phyloP scores from a whole-genome alignment of 2,113 vertebrate genomes.

The Xiphorhynchus elegans region DNA sequence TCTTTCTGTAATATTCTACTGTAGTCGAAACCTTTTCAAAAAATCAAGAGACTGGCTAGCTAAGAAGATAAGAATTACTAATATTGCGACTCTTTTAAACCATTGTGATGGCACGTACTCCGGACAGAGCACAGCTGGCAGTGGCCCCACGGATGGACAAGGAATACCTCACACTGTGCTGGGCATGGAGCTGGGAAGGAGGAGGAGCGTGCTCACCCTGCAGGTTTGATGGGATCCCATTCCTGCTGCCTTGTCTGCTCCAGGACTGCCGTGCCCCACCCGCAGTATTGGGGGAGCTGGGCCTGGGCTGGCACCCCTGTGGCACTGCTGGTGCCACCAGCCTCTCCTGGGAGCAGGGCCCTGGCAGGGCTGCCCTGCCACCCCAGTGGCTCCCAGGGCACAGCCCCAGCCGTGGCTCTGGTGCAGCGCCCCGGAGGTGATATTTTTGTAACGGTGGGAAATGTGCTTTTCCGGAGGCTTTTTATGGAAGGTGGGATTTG shows the following conservation, averaged over 20 bases:
- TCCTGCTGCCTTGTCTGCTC: neutral
- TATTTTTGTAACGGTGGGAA: slow-evolving; percentile 76
- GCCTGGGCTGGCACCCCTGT: neutral
- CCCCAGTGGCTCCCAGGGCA: slow-evolving; percentile 22
- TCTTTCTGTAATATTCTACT: slow-evolving; percentile 85
- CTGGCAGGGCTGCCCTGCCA: neutral
- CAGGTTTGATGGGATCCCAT: neutral
- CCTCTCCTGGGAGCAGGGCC: neutral
- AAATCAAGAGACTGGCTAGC: slow-evolving; percentile 81
- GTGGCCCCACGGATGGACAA: slow-evolving; percentile 64
- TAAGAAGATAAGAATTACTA: slow-evolving; percentile 69
- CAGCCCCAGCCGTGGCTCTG: slow-evolving; percentile 58
- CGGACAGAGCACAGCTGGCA: slow-evolving; percentile 49
- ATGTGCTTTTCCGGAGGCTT: slow-evolving; percentile 74
- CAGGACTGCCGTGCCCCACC: neutral
- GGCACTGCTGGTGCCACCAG: neutral
- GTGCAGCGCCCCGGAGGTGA: slow-evolving; percentile 75
- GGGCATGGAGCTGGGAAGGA: slow-evolving; percentile 51
- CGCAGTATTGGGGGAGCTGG: neutral
- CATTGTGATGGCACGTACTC: slow-evolving; percentile 73
- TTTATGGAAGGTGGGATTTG: slow-evolving; percentile 76
- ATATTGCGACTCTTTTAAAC: slow-evolving; percentile 60
- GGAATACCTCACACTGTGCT: slow-evolving; percentile 73
- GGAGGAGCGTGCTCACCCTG: neutral
- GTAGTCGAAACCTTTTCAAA: slow-evolving; percentile 77